phyloP scores from a whole-genome alignment of 37 sponge, comb jelly and placozoan species.

The Spongia lamella region DNA sequence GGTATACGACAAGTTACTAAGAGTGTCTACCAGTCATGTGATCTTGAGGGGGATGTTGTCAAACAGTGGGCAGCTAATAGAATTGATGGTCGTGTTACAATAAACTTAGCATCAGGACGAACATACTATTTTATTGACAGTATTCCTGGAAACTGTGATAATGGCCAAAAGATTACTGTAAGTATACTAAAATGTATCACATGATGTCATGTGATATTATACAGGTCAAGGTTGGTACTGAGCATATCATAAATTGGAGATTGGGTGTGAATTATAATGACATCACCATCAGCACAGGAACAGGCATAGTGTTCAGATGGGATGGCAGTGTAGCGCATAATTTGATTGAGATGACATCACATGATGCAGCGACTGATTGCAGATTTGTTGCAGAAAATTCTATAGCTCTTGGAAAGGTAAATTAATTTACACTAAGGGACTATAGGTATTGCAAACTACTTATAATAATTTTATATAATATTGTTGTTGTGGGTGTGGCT shows the following conservation, averaged over 20 bases:
- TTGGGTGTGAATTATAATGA: slow-evolving; percentile 39
- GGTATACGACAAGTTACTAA: slow-evolving; percentile 51
- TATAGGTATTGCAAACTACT: background rate
- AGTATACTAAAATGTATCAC: slow-evolving; percentile 5
- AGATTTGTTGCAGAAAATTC: slow-evolving; percentile 22
- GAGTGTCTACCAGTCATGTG: slow-evolving; percentile 57
- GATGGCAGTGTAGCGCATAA: slow-evolving; percentile 36
- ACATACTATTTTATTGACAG: slow-evolving; percentile 71
- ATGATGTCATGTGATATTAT: background rate
- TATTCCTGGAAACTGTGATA: slow-evolving; percentile 45
- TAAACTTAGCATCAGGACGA: slow-evolving; percentile 24
- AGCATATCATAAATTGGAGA: slow-evolving; percentile 46
- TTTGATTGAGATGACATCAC: slow-evolving; percentile 52
- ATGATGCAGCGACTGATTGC: background rate
- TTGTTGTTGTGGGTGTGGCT: background rate
- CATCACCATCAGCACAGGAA: slow-evolving; percentile 49
- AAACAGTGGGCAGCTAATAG: slow-evolving; percentile 18
- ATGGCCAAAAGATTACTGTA: slow-evolving; percentile 57
- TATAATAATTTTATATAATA: background rate
- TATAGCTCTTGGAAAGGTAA: slow-evolving; percentile 1
- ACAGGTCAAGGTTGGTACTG: slow-evolving; percentile 63
- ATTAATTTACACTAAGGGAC: background rate
- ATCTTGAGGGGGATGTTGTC: slow-evolving; percentile 1
- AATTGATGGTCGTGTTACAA: slow-evolving; percentile 12
- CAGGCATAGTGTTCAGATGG: slow-evolving; percentile 70